Percentiles rank a stretch among this genome's conserved stretches.
Conservation (phyloP, 2,888 invertebrate species). For the Rambutsinella grinnellia region DNA sequence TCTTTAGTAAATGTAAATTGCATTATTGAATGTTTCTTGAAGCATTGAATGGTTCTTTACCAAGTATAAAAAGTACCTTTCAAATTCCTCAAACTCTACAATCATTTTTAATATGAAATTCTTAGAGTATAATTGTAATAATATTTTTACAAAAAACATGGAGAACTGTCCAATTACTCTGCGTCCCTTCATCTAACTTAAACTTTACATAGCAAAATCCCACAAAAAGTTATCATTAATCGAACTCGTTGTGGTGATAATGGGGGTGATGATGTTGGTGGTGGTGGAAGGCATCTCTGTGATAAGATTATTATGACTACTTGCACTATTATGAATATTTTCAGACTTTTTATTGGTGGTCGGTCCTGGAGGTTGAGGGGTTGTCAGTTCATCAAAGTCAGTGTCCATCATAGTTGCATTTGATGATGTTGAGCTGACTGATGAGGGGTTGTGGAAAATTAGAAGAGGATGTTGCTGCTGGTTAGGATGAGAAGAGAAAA, state of each 20-base stretch:
- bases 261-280: not conserved
- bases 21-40: not conserved
- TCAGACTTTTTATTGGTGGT: conserved; percentile 50
- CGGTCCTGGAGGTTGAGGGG: not conserved
- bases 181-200: not conserved
- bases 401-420: conserved; percentile 41
- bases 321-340: conserved; percentile 22
- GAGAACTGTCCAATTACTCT: not conserved
- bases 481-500: conserved; percentile 27
- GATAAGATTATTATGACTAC: conserved; percentile 38
- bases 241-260: conserved; percentile 41
- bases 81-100: not conserved
- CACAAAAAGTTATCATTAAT: conserved; percentile 58
- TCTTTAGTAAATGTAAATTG: not conserved
- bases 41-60: no score
- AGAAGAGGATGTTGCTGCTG: conserved; percentile 2
- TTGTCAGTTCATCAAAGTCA: conserved; percentile 40
- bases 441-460: conserved; percentile 13
- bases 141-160: not conserved
- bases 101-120: not conserved
- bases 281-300: conserved; percentile 53
- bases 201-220: conserved; percentile 63
- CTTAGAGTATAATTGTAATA: not conserved
- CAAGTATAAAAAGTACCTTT: no score
- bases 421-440: conserved; percentile 8